phyloP scores from a whole-genome alignment of 2,888 invertebrate genomes.

The Drosophila fulvimacula region DNA sequence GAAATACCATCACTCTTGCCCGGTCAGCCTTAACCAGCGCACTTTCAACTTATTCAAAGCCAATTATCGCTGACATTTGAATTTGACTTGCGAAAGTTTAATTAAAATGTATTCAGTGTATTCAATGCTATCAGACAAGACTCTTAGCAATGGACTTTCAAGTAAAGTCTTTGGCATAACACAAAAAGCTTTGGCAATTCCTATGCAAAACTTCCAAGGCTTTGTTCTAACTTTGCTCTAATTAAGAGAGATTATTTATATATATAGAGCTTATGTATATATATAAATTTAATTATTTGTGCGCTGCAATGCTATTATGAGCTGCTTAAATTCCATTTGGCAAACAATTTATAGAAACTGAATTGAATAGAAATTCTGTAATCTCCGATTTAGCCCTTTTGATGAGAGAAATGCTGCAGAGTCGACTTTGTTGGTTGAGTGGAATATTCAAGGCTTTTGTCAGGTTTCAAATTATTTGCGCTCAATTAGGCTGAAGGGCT shows the following conservation, averaged over 20 bases:
- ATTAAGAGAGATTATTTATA: background rate
- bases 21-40: background rate
- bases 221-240: constrained; percentile 5
- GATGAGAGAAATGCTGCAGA: background rate
- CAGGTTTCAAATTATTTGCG: constrained; percentile 56
- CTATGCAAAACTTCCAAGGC: background rate
- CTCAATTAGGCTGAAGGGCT: constrained; percentile 61
- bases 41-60: background rate
- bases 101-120: background rate
- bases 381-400: background rate
- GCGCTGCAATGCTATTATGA: background rate
- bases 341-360: background rate
- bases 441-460: background rate
- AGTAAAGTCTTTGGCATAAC: background rate
- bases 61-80: background rate
- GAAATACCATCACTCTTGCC: background rate
- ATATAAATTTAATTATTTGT: background rate
- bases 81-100: background rate
- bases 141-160: no score
- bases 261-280: background rate
- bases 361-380: background rate
- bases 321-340: background rate
- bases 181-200: background rate
- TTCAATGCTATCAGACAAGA: no score
- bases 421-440: background rate